phyloP scores from a whole-genome alignment of 2,888 invertebrate genomes.

The Cheiracanthium punctorium region DNA sequence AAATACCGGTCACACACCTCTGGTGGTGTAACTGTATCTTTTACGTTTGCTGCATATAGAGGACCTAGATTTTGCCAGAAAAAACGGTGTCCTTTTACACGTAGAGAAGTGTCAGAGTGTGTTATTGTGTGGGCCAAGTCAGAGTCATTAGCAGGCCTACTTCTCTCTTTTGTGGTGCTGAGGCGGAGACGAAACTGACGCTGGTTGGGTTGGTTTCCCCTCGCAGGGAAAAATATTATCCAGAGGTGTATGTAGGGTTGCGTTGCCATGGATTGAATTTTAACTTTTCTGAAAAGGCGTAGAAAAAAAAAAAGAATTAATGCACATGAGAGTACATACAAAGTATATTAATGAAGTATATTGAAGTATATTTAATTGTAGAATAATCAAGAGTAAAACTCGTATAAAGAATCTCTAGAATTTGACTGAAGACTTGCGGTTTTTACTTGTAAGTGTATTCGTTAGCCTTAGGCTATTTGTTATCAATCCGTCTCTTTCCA shows the following conservation, averaged over 20 bases:
- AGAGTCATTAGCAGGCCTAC: constrained; percentile 59
- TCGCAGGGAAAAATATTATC: constrained; percentile 19
- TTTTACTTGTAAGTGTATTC: no score
- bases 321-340: no score
- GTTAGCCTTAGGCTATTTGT: no score
- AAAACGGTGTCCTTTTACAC: constrained; percentile 40
- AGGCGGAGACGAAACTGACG: constrained; percentile 27
- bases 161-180: constrained; percentile 52
- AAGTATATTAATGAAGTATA: no score
- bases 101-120: constrained; percentile 35
- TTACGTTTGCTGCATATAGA: constrained; percentile 37
- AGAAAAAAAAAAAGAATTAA: no score
- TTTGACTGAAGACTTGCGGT: no score
- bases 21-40: constrained; percentile 55
- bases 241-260: background rate
- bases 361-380: no score
- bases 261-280: no score
- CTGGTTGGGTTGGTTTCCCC: constrained; percentile 27
- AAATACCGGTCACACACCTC: constrained; percentile 60
- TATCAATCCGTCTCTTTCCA: no score
- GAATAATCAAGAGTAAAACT: no score
- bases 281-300: no score
- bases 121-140: constrained; percentile 62
- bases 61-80: constrained; percentile 54
- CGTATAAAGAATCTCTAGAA: no score